These are phyloP conservation scores for Hyles lineata DNA, from an alignment of 2,888 invertebrate species.

Conservation along the genomic window DNA sequence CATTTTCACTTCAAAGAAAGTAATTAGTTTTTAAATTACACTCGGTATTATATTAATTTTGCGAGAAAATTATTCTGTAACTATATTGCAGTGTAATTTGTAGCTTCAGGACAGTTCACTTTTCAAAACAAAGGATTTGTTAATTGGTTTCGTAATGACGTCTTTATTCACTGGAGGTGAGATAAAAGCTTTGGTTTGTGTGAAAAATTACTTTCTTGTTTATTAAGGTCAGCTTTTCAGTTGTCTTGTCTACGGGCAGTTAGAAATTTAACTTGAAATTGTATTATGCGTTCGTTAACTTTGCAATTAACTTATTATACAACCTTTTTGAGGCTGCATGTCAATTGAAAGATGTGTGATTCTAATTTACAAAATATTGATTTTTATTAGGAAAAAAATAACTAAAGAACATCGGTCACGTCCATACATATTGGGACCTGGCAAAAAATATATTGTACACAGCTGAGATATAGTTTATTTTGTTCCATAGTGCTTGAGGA, in stretches of 20 bases:
- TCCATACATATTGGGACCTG: too few species aligned
- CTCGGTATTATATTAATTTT: conserved; percentile 39
- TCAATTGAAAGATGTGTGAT: too few species aligned
- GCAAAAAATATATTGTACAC: too few species aligned
- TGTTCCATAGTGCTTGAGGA: too few species aligned
- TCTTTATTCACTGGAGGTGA: conserved; percentile 16
- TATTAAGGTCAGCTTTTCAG: conserved; percentile 24
- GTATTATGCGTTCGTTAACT: background rate
- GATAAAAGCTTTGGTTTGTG: conserved; percentile 22
- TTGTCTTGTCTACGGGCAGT: background rate
- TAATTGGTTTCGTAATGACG: conserved; percentile 30
- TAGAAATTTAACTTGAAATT: background rate
- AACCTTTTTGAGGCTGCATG: too few species aligned
- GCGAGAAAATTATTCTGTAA: conserved; percentile 43
- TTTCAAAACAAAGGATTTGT: conserved; percentile 27
- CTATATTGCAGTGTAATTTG: conserved; percentile 31
- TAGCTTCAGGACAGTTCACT: conserved; percentile 27
- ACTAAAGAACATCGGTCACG: too few species aligned
- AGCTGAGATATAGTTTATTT: too few species aligned
- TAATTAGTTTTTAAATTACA: conserved; percentile 69
- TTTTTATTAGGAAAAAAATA: too few species aligned
- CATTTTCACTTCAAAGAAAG: conserved; percentile 64
- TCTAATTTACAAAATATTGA: too few species aligned
- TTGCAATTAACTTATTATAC: background rate
- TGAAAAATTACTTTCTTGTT: conserved; percentile 27